Evolutionary conservation across 2,888 invertebrate genomes (phyloP).

Genomic region (Trichogramma evanescens): DNA sequence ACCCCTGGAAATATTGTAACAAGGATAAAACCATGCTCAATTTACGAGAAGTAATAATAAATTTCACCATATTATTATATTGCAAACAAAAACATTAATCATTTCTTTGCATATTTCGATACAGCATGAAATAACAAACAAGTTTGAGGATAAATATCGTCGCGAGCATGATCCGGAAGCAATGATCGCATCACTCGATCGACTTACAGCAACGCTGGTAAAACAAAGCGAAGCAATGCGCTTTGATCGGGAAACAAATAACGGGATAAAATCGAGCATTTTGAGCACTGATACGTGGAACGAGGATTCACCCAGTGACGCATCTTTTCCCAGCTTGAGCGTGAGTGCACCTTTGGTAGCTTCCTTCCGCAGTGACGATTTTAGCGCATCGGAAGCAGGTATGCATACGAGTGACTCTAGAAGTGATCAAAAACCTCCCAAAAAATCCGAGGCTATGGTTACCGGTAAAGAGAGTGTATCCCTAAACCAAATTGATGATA

Average conservation of each 20-base stretch:
- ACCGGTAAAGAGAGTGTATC: conserved; percentile 47
- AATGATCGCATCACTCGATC: conserved; percentile 62
- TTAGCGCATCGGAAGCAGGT: too few species aligned
- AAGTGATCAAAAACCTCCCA: conserved; percentile 68
- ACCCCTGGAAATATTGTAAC: too few species aligned
- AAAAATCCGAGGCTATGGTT: conserved; percentile 56
- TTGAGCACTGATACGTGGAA: conserved; percentile 58
- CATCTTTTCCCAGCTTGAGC: conserved; percentile 75
- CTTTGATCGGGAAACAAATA: conserved; percentile 39
- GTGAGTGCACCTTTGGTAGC: conserved; percentile 66
- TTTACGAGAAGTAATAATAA: too few species aligned
- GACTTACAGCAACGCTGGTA: conserved; percentile 59
- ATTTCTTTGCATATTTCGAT: too few species aligned
- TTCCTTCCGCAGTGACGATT: conserved; percentile 59
- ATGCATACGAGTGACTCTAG: conserved; percentile 58
- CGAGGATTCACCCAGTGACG: conserved; percentile 71
- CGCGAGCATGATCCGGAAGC: conserved; percentile 59
- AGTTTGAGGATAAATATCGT: conserved; percentile 41
- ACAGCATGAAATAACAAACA: conserved; percentile 12
- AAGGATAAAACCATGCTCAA: too few species aligned
- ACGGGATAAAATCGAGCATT: conserved; percentile 44
- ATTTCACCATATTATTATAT: too few species aligned
- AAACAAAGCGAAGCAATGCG: conserved; percentile 59
- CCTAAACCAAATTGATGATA: conserved; percentile 52
- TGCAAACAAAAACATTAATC: too few species aligned